Evolutionary conservation across 2,797 vertebrate genomes (phyloP), one percentile per base, ranked within the genome.

Genomic region (Lutjanus campechanus): DNA sequence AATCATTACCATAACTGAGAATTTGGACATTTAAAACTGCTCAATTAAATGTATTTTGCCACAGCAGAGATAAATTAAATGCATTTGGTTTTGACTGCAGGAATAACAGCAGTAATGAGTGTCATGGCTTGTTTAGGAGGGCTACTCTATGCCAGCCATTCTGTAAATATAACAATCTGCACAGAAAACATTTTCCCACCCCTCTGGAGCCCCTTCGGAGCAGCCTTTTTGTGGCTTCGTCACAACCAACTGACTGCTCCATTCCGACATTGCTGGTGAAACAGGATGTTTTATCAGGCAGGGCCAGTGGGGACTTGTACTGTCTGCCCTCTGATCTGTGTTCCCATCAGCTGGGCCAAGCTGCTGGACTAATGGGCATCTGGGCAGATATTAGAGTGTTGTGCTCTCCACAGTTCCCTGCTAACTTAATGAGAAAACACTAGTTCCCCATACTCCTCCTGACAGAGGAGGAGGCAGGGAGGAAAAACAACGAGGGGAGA

Each of bases 321-420:
- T 87, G 88, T 92, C 88, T 91, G 89, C 87, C 91, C 85, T 85
- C 87, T 89, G 90, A 92, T 94, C 88, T 89, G 89, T 92, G 89
- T 85, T 89, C 80, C 83, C 92, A 89, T 91, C 85, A 90, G 83
- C 60, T 77, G 82, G 85, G 85, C 86, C 89, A 85, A 88, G 91
- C 89, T 90, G 85, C 84, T 77, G 80, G 81, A 89, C 90, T 94
- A 95, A 95, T 93, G 90, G 92, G 89, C 88, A 91, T 94, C 88
- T 94, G 92, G 87, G 90, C 89, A 86, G 90, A 92, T 89, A 90
- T 93, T 89, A 92, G 73, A 85, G 82, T 76, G 64, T 81, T 85
- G 82, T 69, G 82, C 79, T 78, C 76, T 43, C 29, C 29, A 82
- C 77, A 73, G 77, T 85, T 81, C 65, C 72, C 72, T 53, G 75